These are phyloP conservation scores for Melieria crassipennis DNA, from an alignment of 2,888 invertebrate genomes.

Conservation along the genomic window DNA sequence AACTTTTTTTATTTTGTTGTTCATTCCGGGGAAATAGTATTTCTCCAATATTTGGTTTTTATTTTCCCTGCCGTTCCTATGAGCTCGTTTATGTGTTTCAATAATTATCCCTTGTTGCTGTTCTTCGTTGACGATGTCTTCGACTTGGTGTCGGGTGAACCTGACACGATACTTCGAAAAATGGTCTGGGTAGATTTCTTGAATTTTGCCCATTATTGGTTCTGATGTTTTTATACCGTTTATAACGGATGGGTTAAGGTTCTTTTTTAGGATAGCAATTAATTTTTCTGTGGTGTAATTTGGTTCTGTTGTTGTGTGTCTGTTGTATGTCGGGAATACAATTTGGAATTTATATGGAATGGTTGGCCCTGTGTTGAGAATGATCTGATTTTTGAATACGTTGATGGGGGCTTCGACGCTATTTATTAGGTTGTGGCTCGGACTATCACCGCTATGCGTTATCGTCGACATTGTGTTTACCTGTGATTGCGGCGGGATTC, in stretches of 20 bases:
- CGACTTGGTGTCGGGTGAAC: neutral
- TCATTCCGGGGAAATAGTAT: conserved; percentile 18
- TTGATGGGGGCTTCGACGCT: neutral
- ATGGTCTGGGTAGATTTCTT: conserved; percentile 14
- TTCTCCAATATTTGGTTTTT: neutral
- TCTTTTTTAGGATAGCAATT: conserved; percentile 13
- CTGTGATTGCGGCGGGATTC: conserved; percentile 3
- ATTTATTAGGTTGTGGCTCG: neutral
- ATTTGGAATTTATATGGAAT: conserved; percentile 10
- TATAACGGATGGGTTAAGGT: conserved; percentile 22
- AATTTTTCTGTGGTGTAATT: neutral
- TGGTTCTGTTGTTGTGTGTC: neutral
- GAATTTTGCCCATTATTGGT: conserved; percentile 21
- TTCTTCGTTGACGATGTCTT: neutral
- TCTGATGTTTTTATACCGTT: conserved; percentile 24
- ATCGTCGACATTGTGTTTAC: neutral
- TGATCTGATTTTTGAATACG: neutral
- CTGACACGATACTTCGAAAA: conserved; percentile 16
- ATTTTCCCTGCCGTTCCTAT: neutral
- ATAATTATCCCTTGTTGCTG: neutral
- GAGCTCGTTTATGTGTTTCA: neutral
- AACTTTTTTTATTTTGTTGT: conserved; percentile 17
- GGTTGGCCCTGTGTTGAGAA: neutral
- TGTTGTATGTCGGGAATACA: conserved; percentile 4
- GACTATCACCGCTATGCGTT: neutral